phyloP scores from a whole-genome alignment of 2,113 vertebrate genomes.

The Morone chrysops region DNA sequence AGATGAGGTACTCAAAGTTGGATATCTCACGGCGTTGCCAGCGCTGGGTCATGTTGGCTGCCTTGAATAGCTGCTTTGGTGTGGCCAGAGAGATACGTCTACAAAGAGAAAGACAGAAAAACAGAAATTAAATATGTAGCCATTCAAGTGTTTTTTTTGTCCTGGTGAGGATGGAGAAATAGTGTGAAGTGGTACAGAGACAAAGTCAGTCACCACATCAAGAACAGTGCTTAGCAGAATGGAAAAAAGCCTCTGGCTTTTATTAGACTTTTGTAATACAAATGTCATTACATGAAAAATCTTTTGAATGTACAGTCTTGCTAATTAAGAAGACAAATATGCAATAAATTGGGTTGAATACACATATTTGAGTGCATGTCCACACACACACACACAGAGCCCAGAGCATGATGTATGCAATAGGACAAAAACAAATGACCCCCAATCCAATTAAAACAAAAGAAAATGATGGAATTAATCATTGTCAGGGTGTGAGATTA shows the following conservation, averaged over 20 bases:
- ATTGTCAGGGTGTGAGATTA: constrained; percentile 85
- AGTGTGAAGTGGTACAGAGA: background rate
- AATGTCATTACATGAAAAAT: constrained; percentile 59
- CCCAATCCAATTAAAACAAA: constrained; percentile 87
- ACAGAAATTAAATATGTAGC: background rate
- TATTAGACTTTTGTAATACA: constrained; percentile 40
- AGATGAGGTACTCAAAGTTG: constrained; percentile 98
- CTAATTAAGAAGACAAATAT: constrained; percentile 78
- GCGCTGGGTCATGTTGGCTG: constrained; percentile 96
- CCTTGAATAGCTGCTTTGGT: constrained; percentile 96
- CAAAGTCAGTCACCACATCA: constrained; percentile 14
- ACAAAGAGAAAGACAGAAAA: constrained; percentile 17
- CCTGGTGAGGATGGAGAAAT: background rate
- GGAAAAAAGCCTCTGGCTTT: constrained; percentile 8
- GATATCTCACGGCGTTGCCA: constrained; percentile 98
- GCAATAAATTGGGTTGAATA: constrained; percentile 53
- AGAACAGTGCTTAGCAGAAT: background rate
- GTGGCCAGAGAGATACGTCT: constrained; percentile 96
- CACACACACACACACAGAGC: constrained; percentile 20
- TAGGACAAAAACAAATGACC: constrained; percentile 84
- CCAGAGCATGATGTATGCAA: constrained; percentile 71
- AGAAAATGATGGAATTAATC: constrained; percentile 87
- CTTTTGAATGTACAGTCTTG: constrained; percentile 43
- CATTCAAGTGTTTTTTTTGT: background rate
- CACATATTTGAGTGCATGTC: constrained; percentile 21